These are phyloP conservation scores for Struthidea cinerea DNA, from an alignment of 2,113 vertebrate genomes.

Conservation along the genomic window DNA sequence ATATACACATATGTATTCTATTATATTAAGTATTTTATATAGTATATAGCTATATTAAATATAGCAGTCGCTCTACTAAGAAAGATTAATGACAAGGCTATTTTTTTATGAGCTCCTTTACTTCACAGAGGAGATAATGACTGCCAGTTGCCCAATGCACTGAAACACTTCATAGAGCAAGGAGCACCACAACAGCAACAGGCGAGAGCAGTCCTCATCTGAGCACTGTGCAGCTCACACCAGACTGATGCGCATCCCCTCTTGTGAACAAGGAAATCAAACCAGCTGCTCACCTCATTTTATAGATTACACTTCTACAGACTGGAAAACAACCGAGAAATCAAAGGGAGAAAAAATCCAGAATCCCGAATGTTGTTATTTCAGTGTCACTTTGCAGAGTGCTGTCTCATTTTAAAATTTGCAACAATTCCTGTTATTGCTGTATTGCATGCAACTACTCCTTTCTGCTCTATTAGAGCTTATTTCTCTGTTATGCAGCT, in stretches of 20 bases:
- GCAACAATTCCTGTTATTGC: not conserved
- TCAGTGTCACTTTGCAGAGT: not conserved
- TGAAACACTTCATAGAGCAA: not conserved
- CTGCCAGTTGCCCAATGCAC: fast-evolving
- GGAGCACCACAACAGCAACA: not conserved
- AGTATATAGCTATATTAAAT: not conserved
- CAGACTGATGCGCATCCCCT: not conserved
- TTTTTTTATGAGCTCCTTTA: not conserved
- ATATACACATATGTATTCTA: not conserved
- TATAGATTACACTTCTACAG: not conserved
- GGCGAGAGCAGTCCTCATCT: not conserved
- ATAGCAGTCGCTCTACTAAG: not conserved
- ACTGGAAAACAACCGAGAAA: not conserved
- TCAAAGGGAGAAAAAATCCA: not conserved
- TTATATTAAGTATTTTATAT: not conserved
- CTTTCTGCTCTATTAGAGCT: not conserved
- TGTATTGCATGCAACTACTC: not conserved
- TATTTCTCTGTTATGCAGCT: constrained; percentile 17
- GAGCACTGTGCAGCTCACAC: not conserved
- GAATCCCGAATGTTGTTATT: not conserved
- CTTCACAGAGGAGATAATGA: not conserved
- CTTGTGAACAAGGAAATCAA: not conserved
- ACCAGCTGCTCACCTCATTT: not conserved
- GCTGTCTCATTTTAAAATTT: constrained; percentile 28
- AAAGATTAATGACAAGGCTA: not conserved